Evolutionary conservation across 2,113 vertebrate species (phyloP), one percentile per base, ranked within the genome.

Genomic region (Hemiprocne comata): DNA sequence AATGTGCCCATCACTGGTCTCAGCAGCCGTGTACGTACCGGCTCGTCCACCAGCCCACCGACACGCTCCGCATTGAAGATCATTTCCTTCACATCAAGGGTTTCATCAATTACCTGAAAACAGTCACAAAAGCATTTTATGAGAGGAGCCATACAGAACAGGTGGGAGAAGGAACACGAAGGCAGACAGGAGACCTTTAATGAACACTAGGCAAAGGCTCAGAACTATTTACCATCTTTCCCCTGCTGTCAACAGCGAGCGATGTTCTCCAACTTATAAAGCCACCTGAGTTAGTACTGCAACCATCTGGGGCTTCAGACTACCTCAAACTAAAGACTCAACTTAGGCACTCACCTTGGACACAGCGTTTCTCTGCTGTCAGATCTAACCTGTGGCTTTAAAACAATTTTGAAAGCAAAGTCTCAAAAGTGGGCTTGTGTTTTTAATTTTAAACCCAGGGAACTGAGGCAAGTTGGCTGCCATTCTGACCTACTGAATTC

Each of bases 71-170:
- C 98, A 44, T 99, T 99, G 98, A 99, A 99, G 65, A 98, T 98
- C 98, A 98, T 99, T 95, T 99, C 99, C 97, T 99, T 99, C 97
- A 99, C 99, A 87, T 99, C 99, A 79, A 99, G 98, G 90, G 99
- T 99, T 97, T 99, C 99, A 92, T 99, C 99, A 96, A 99, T 99
- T 75, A 99, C 99, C 99, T 99, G 98, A 70, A 98, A 98, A 98
- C 28, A 73, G 97, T 85, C 97, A 98, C 84, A 97, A 81, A 93
- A 97, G 97, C 13, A 66, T 95, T 97, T 98, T 98, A 98, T 93
- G 97, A 97, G 85, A 87, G 55, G 71, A 82, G 46, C 66, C 40
- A 48, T 13, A 50, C 6, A 16, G 11, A 58, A 38, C 57, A 34
- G 51, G 73, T 15, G 20, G 29, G 11, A 74, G 40, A 51, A 69